Evolutionary conservation across 2,113 vertebrate genomes (phyloP).

Genomic region (Hyperopisus bebe): DNA sequence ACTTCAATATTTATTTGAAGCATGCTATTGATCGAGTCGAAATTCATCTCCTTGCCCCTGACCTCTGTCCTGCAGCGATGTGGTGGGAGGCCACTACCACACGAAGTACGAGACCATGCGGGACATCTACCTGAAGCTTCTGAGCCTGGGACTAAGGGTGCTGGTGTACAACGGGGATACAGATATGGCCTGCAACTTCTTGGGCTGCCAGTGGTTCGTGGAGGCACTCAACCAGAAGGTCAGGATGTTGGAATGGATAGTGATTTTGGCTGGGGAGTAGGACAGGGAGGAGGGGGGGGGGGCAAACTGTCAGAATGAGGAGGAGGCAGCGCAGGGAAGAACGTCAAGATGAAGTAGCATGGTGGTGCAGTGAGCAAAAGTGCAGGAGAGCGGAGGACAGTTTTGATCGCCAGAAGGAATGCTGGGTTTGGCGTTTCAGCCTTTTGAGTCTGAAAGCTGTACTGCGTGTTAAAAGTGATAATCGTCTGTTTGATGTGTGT

Average conservation of each 20-base stretch:
- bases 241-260: background rate
- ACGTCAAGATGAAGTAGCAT: background rate
- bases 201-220: constrained; percentile 68
- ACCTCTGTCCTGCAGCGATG: constrained; percentile 41
- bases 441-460: background rate
- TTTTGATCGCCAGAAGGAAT: background rate
- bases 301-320: background rate
- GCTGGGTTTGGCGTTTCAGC: background rate
- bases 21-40: background rate
- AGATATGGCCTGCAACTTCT: constrained; percentile 70
- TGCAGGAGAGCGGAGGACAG: background rate
- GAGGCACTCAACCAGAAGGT: constrained; percentile 57
- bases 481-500: background rate
- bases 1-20: background rate
- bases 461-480: background rate
- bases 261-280: background rate
- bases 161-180: constrained; percentile 70
- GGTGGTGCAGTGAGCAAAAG: background rate
- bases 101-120: constrained; percentile 47
- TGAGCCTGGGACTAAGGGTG: constrained; percentile 49
- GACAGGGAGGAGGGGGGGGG: background rate
- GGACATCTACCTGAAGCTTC: constrained; percentile 56
- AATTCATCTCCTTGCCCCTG: background rate
- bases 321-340: background rate
- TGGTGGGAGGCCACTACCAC: constrained; percentile 43